Base-by-base conservation (phyloP, 2,797 vertebrate genomes). In the Darevskia mixta region DNA sequence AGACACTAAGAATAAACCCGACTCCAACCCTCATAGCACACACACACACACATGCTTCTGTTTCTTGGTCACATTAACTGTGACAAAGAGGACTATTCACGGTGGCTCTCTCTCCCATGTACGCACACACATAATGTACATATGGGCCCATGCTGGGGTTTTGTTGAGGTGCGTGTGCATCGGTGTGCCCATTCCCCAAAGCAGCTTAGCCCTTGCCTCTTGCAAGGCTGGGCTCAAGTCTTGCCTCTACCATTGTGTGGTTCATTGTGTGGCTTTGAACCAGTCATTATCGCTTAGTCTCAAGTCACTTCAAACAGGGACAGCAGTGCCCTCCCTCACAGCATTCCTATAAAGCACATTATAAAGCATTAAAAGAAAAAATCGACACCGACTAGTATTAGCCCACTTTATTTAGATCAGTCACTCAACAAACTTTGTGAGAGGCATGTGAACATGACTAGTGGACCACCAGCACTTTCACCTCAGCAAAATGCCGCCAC, bases 301-400 rank as follows among this genome's bases (percentile, higher is more conserved):
- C 23, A 76, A 75, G 20, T 18, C 29, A 18, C 8, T n/a, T 49
- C 35, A 64, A n/a, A 38, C 38, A 43, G 79, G 27, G 41, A 32
- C 18, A 5, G 25, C 5, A 35, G 2, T 35, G 11, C 1, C 4
- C 11, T n/a, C 0, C 2, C 41, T 38, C 32, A 20, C 18, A 67
- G 49, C 4, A 11, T 2, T 66, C n/a, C 35, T 64, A 69, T 13
- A 9, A 67, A 15, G 45, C 23, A 80, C 20, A 27, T 23, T 58
- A 61, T 10, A 2, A 78, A 35, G 69, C 73, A 27, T 18, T 2
- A 73, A 73, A 18, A 8, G 8, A 23, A 69, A 17, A 25, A 13
- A 61, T 38, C 55, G 4, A 18, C 8, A 69, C 45, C 29, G 5
- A 71, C 9, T 10, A 69, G 13, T 5, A 7, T 3, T 8, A 27